Percentiles rank a stretch among this genome's conserved stretches.
Conservation (phyloP, 2,797 vertebrate genomes). For the Calcarius lapponicus region DNA sequence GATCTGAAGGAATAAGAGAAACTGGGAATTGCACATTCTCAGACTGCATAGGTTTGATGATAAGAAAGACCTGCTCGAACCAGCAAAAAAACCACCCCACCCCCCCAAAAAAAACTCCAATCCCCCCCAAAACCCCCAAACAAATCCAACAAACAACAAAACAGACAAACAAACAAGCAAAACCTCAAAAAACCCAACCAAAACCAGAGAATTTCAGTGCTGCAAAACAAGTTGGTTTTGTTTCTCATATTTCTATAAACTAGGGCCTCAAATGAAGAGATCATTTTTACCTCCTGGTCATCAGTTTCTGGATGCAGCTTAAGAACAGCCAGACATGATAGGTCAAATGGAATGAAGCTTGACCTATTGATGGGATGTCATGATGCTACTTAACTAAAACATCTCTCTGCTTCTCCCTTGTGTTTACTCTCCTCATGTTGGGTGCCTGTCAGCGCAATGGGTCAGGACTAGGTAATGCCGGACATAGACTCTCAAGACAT, state of each 20-base stretch:
- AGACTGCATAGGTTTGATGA: not conserved
- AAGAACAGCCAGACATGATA: not conserved
- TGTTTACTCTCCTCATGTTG: accelerated
- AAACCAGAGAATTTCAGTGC: not conserved
- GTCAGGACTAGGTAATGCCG: no score
- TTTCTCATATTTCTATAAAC: not conserved
- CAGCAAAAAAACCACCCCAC: accelerated
- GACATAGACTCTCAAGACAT: not conserved
- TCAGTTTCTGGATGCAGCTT: not conserved
- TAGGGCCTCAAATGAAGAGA: not conserved
- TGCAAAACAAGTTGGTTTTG: not conserved
- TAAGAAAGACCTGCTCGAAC: not conserved
- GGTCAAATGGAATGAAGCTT: not conserved
- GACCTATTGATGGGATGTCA: not conserved
- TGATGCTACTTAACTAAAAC: not conserved
- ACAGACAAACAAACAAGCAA: not conserved
- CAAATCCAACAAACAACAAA: not conserved
- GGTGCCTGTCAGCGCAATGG: not conserved
- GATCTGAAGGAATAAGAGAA: not conserved
- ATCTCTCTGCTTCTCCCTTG: not conserved
- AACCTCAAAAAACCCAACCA: accelerated
- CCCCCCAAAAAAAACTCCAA: accelerated
- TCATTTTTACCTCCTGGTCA: not conserved
- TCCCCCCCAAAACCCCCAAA: not conserved
- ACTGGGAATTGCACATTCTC: not conserved